Conservation (phyloP, 2,113 vertebrate species). For the Odocoileus hemionus region DNA sequence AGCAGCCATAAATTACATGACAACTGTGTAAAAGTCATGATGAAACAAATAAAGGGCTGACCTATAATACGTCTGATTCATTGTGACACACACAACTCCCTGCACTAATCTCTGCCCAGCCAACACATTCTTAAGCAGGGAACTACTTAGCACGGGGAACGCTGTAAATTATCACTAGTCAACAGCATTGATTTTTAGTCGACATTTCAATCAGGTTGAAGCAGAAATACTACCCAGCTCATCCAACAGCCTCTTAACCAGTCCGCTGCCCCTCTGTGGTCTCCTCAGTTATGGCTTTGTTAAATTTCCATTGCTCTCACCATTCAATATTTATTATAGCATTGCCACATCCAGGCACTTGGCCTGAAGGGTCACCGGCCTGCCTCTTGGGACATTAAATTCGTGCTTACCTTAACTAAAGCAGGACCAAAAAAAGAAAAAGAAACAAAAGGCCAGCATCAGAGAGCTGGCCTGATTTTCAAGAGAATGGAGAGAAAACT, state of each 20-base stretch:
- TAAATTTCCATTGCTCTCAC: conserved; percentile 78
- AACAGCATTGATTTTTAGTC: conserved; percentile 86
- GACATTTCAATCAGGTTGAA: conserved; percentile 85
- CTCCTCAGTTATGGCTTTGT: conserved; percentile 68
- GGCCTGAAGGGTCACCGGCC: conserved; percentile 70
- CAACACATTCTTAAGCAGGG: conserved; percentile 65
- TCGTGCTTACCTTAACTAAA: conserved; percentile 51
- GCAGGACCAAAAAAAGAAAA: conserved; percentile 10
- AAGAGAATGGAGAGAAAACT: background rate
- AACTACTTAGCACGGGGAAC: conserved; percentile 79
- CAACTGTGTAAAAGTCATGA: conserved; percentile 87
- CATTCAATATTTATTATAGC: conserved; percentile 72
- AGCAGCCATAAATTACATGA: conserved; percentile 86
- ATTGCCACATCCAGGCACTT: conserved; percentile 78
- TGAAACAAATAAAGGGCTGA: conserved; percentile 88
- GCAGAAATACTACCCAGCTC: conserved; percentile 81
- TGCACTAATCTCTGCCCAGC: conserved; percentile 58
- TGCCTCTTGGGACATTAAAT: conserved; percentile 70
- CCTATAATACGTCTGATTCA: conserved; percentile 82
- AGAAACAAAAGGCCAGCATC: conserved; percentile 36
- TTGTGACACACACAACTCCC: conserved; percentile 64
- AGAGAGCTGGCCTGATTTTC: conserved; percentile 6
- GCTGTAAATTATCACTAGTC: conserved; percentile 85
- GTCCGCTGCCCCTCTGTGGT: conserved; percentile 66
- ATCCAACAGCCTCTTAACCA: conserved; percentile 77